Evolutionary conservation across 1,140 invertebrate species (phyloP).

Genomic region (Hormaphis cornu): DNA sequence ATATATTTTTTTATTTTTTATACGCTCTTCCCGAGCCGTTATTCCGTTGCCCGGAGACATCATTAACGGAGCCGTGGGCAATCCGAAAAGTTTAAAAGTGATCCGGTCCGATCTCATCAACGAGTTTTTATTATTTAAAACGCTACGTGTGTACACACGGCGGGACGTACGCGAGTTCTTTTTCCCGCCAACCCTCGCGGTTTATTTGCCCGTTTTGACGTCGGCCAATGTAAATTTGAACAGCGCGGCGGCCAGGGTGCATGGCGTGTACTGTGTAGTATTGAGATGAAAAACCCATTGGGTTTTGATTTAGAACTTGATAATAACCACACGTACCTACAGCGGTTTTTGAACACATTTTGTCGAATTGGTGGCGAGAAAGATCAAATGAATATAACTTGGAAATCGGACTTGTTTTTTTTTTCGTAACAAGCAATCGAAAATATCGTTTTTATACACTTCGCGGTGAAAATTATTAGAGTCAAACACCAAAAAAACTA

Average conservation of each 20-base stretch:
- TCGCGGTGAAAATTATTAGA: too few species aligned
- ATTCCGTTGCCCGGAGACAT: constrained; percentile 29
- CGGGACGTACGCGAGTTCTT: background rate
- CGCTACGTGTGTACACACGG: background rate
- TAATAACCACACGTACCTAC: too few species aligned
- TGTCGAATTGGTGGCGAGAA: too few species aligned
- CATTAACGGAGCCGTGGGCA: constrained; percentile 24
- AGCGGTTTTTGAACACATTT: too few species aligned
- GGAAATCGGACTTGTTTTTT: too few species aligned
- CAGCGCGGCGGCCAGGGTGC: background rate
- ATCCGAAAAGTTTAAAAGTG: constrained; percentile 31
- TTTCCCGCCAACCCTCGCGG: background rate
- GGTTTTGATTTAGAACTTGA: too few species aligned
- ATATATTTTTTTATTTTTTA: background rate
- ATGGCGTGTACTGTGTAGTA: too few species aligned
- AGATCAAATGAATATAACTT: too few species aligned
- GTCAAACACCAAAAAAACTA: too few species aligned
- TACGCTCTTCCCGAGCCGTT: background rate
- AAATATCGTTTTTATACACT: too few species aligned
- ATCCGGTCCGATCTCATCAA: constrained; percentile 32
- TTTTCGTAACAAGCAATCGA: too few species aligned
- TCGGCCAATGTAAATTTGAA: background rate
- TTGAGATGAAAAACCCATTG: too few species aligned
- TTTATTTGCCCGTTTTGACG: constrained; percentile 1
- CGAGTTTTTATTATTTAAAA: constrained; percentile 31